Percentiles rank a stretch among this genome's conserved stretches.
These are phyloP conservation scores for Cephalopterus ornatus DNA, from an alignment of 2,113 vertebrate genomes.

Conservation along the genomic window DNA sequence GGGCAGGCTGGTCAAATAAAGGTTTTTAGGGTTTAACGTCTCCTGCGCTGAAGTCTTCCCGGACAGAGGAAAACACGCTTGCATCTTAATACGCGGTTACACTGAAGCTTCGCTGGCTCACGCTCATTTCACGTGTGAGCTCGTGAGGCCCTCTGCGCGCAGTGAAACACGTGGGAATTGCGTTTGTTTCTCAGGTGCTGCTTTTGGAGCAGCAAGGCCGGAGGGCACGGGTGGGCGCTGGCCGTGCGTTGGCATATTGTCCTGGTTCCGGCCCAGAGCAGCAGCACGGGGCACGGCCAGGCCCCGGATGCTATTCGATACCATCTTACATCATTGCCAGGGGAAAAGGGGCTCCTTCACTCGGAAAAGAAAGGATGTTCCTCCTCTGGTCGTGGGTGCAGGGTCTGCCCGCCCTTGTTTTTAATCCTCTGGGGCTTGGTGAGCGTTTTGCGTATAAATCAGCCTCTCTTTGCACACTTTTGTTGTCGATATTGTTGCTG, in stretches of 20 bases:
- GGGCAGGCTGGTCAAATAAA: neutral
- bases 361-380: neutral
- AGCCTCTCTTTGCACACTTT: neutral
- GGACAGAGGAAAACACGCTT: neutral
- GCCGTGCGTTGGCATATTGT: neutral
- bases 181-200: neutral
- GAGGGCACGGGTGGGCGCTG: neutral
- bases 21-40: neutral
- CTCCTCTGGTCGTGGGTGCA: neutral
- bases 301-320: neutral
- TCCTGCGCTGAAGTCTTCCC: neutral
- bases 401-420: neutral
- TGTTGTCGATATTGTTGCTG: neutral
- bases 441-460: neutral
- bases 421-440: neutral
- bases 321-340: neutral
- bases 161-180: neutral
- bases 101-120: neutral
- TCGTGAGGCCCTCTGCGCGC: neutral
- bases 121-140: neutral
- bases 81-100: neutral
- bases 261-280: neutral
- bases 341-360: neutral
- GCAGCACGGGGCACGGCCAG: neutral
- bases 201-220: neutral